Conservation (phyloP, 2,797 vertebrate genomes). For the Poeciliopsis infans region DNA sequence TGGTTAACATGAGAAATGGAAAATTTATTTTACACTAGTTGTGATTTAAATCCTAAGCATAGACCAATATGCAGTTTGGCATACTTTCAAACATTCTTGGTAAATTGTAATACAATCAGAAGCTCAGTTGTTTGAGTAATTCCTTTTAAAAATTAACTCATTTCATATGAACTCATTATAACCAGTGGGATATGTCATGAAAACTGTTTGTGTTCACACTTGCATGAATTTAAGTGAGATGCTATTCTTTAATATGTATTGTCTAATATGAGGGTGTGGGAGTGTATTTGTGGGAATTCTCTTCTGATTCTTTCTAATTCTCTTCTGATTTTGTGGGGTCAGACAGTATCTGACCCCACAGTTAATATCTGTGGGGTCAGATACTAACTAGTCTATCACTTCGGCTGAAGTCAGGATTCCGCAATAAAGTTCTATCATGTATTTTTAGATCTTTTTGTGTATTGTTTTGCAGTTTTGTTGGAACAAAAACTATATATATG, state of each 20-base stretch:
- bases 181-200: background rate
- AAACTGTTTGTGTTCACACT: background rate
- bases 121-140: background rate
- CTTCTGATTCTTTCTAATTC: background rate
- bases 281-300: background rate
- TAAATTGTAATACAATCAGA: background rate
- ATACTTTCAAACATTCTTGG: slow-evolving; percentile 1
- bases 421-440: background rate
- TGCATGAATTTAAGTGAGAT: background rate
- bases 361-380: background rate
- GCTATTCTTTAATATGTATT: background rate
- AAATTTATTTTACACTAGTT: slow-evolving; percentile 9
- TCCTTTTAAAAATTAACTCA: background rate
- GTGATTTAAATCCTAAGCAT: background rate
- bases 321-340: no score
- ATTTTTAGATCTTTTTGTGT: background rate
- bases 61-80: background rate
- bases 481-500: no score
- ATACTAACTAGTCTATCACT: background rate
- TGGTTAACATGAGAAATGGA: background rate
- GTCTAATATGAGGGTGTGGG: background rate
- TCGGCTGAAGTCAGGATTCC: background rate
- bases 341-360: no score
- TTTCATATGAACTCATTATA: background rate
- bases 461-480: no score